phyloP scores from a whole-genome alignment of 2,113 vertebrate species.

The Brachionichthys hirsutus region DNA sequence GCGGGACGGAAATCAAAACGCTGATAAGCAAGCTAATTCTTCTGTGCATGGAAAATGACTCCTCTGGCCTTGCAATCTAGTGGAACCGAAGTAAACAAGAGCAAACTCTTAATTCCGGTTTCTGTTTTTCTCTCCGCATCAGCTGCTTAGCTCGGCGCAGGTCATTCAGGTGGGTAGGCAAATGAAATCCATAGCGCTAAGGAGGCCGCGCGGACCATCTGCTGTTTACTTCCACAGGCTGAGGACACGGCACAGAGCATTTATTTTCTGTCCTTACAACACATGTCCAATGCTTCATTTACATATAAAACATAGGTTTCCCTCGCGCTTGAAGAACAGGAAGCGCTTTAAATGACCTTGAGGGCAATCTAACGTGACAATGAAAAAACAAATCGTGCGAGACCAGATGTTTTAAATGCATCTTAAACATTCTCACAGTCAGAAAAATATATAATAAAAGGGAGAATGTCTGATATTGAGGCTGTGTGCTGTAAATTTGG shows the following conservation, averaged over 20 bases:
- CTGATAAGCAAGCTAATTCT: slow-evolving; percentile 78
- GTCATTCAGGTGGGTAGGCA: slow-evolving; percentile 77
- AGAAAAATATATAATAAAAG: slow-evolving; percentile 20
- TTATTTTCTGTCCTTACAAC: slow-evolving; percentile 35
- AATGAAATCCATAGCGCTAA: slow-evolving; percentile 64
- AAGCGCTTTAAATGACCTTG: slow-evolving; percentile 7
- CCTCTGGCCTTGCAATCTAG: slow-evolving; percentile 64
- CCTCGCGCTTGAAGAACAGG: neutral
- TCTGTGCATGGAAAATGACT: slow-evolving; percentile 62
- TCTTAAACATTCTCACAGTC: neutral
- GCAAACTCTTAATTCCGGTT: slow-evolving; percentile 58
- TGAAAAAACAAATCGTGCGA: no score
- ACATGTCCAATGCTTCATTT: slow-evolving; percentile 57
- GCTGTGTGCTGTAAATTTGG: neutral
- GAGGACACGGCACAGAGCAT: slow-evolving; percentile 46
- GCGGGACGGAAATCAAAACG: slow-evolving; percentile 66
- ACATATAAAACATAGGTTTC: slow-evolving; percentile 37
- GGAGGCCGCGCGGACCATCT: slow-evolving; percentile 71
- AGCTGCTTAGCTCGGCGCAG: slow-evolving; percentile 58
- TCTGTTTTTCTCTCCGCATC: slow-evolving; percentile 44
- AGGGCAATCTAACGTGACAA: no score
- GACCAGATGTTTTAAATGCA: no score
- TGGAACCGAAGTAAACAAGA: slow-evolving; percentile 69
- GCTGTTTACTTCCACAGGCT: slow-evolving; percentile 71
- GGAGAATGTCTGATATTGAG: slow-evolving; percentile 3